Conservation (phyloP, 2,797 vertebrate genomes). For the Xerus rutilus region DNA sequence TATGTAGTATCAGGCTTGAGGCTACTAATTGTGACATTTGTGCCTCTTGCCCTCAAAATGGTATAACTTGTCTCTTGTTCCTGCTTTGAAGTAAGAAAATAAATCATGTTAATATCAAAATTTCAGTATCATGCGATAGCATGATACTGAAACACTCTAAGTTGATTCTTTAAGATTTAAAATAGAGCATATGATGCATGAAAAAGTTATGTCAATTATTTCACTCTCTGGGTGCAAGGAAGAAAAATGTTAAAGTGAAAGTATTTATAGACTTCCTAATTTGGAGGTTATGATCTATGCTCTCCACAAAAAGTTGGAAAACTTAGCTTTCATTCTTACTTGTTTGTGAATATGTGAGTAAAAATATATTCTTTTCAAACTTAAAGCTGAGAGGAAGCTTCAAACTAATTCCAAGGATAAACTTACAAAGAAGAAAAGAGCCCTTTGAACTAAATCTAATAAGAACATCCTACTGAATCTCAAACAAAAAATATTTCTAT, state of each 20-base stretch:
- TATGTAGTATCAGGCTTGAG: conserved; percentile 98
- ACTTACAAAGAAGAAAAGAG: not conserved
- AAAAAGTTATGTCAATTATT: not conserved
- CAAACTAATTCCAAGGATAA: conserved; percentile 39
- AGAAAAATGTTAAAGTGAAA: not conserved
- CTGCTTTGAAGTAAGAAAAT: conserved; percentile 91
- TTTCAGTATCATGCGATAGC: conserved; percentile 17
- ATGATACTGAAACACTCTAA: not conserved
- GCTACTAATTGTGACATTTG: conserved; percentile 96
- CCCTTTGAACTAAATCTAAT: not conserved
- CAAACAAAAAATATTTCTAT: not conserved
- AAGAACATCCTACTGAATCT: not conserved
- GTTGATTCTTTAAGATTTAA: not conserved
- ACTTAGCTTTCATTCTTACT: conserved; percentile 2
- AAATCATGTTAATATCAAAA: conserved; percentile 80
- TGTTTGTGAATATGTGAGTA: not conserved
- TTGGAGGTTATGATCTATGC: not conserved
- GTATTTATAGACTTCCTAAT: not conserved
- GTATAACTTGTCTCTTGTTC: conserved; percentile 99
- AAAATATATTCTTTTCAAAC: conserved; percentile 13
- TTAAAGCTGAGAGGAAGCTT: not conserved
- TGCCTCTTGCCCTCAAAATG: conserved; percentile 96
- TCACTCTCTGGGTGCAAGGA: not conserved
- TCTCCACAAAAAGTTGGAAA: not conserved
- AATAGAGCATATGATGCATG: not conserved